These are phyloP conservation scores for Ennomos erosarius DNA, from an alignment of 2,888 invertebrate genomes.

Conservation along the genomic window DNA sequence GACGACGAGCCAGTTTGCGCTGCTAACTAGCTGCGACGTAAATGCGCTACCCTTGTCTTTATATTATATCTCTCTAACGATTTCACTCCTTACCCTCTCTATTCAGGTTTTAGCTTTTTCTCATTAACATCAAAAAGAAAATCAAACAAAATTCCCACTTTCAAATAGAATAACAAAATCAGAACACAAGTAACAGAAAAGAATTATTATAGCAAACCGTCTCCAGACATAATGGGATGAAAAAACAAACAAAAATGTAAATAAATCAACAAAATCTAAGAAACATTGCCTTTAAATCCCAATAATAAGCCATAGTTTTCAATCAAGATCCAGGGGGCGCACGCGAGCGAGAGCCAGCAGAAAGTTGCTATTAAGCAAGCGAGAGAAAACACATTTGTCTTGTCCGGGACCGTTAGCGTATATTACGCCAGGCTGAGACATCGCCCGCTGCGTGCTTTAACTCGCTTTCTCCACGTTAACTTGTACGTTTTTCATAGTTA, in stretches of 20 bases:
- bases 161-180: slow-evolving; percentile 1
- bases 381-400: slow-evolving; percentile 85
- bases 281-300: slow-evolving; percentile 50
- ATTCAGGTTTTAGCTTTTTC: slow-evolving; percentile 29
- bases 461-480: slow-evolving; percentile 63
- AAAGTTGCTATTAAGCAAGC: slow-evolving; percentile 73
- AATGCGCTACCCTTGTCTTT: slow-evolving; percentile 70
- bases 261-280: slow-evolving; percentile 39
- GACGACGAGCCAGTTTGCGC: slow-evolving; percentile 79
- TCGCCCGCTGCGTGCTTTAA: slow-evolving; percentile 74
- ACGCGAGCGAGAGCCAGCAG: slow-evolving; percentile 53
- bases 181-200: not conserved
- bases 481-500: slow-evolving; percentile 59
- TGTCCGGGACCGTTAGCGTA: slow-evolving; percentile 83
- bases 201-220: not conserved
- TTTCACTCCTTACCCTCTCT: slow-evolving; percentile 47
- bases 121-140: slow-evolving; percentile 2
- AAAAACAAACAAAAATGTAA: slow-evolving; percentile 25
- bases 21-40: slow-evolving; percentile 81
- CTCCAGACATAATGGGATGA: not conserved
- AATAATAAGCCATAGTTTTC: slow-evolving; percentile 74
- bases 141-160: not conserved
- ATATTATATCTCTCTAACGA: slow-evolving; percentile 66
- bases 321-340: slow-evolving; percentile 67
- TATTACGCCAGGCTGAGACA: slow-evolving; percentile 76